Evolutionary conservation across 2,797 vertebrate genomes (phyloP), one percentile per base, ranked within the genome.

Genomic region (Allobates femoralis): DNA sequence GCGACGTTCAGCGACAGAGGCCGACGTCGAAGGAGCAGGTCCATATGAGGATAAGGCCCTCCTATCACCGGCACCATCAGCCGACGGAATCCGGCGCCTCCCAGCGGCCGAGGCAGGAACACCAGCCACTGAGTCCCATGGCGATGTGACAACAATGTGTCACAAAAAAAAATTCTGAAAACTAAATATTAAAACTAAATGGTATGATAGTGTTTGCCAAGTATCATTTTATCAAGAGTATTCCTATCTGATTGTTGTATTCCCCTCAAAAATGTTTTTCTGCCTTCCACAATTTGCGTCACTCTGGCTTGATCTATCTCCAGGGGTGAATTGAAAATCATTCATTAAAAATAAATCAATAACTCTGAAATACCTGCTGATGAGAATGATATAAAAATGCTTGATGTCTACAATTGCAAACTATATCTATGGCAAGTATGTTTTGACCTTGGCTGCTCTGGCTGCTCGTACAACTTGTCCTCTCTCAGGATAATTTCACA

Each of bases 361-460:
- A 46, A 0, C 16, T 1, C 51, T 53, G 51, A 53, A 21, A 8
- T 10, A 21, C 16, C 15, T 19, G 16, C 5, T 67, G 12, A 64
- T 28, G 12, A 64, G 26, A 64, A 3, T 14, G 26, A 73, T 37
- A 19, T 71, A 10, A 4, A 46, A 53, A 8, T 26, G 3, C n/a
- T 62, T 1, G 8, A 26, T 79, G 16, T 71, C 67, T 37, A 32
- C 19, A 37, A 34, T 71, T 21, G 32, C 28, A 32, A 77, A 19
- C 23, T 74, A 15, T 30, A 51, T 85, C 62, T 66, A 34, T 85
- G 74, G n/a, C 46, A 46, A 58, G 15, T 53, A 15, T 74, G 58
- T 74, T 75, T 34, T 87, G 76, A 84, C 81, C 81, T 80, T 79
- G 26, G n/a, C 28, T 79, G 53, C n/a, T 62, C 55, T 87, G 62